Conservation (phyloP, 2,113 vertebrate species). For the Phycodurus eques region DNA sequence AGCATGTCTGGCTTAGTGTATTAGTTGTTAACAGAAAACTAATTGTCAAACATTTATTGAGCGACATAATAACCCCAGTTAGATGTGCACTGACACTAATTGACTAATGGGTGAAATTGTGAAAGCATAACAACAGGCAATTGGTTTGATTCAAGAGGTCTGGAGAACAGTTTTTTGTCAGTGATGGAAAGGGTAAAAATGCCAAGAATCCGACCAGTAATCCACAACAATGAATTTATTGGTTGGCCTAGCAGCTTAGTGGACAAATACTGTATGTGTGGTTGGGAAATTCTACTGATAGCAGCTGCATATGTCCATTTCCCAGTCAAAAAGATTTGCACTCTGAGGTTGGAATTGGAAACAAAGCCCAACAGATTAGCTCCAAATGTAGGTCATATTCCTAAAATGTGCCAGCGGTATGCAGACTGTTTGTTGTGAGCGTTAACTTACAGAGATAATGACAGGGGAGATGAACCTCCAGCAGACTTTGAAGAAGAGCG, state of each 20-base stretch:
- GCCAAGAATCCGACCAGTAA: constrained; percentile 50
- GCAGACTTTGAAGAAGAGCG: constrained; percentile 96
- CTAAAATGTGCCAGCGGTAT: constrained; percentile 29
- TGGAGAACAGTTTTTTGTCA: constrained; percentile 22
- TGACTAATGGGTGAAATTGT: not conserved
- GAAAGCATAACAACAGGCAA: fast-evolving
- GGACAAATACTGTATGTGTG: constrained; percentile 37
- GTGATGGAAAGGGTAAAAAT: constrained; percentile 37
- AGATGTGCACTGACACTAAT: not conserved
- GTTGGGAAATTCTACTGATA: constrained; percentile 51
- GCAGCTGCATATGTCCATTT: constrained; percentile 42
- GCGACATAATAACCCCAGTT: too few species aligned
- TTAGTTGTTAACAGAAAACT: too few species aligned
- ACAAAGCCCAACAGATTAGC: constrained; percentile 51
- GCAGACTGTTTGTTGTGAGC: constrained; percentile 2
- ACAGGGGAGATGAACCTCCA: constrained; percentile 94
- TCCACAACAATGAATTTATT: constrained; percentile 58
- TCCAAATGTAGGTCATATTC: constrained; percentile 51
- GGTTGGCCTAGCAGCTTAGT: constrained; percentile 49
- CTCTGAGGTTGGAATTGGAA: constrained; percentile 38
- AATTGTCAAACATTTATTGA: too few species aligned
- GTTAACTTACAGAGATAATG: constrained; percentile 89
- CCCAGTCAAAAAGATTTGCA: constrained; percentile 51
- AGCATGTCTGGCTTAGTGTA: too few species aligned
- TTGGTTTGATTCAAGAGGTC: constrained; percentile 8